These are phyloP conservation scores for Agonopterix subpropinquella DNA, from an alignment of 2,888 invertebrate species.

Conservation along the genomic window DNA sequence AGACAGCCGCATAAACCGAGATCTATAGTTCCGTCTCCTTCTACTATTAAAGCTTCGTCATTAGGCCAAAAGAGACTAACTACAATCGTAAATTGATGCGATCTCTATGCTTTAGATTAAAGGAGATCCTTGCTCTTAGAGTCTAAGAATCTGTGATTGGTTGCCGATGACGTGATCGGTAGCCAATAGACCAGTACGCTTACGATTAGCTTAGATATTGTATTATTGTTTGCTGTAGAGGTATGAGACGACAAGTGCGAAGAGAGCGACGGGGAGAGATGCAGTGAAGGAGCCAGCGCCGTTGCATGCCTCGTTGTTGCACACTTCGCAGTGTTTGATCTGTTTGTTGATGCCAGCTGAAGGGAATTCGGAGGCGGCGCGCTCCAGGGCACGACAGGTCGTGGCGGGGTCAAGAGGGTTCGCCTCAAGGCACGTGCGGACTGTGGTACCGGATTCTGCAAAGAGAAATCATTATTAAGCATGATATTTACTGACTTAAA, in stretches of 20 bases:
- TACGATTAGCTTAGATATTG: not conserved
- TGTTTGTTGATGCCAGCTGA: conserved; percentile 23
- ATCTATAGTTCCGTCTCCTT: too few relatives aligned
- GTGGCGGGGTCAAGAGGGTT: conserved; percentile 39
- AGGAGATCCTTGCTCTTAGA: too few relatives aligned
- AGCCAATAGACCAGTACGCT: not conserved
- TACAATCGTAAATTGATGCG: too few relatives aligned
- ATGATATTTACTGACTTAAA: not conserved
- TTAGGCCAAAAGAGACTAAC: too few relatives aligned
- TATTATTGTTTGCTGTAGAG: conserved; percentile 55
- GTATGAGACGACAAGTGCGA: conserved; percentile 47
- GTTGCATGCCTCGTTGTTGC: conserved; percentile 71
- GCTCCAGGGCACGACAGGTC: conserved; percentile 41
- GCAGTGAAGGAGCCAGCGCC: conserved; percentile 47
- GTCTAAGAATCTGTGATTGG: not conserved
- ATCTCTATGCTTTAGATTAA: too few relatives aligned
- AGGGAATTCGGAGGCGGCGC: conserved; percentile 17
- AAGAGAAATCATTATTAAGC: conserved; percentile 8
- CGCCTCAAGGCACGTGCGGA: conserved; percentile 57
- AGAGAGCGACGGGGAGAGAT: conserved; percentile 47
- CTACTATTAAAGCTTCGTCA: too few relatives aligned
- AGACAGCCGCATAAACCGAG: too few relatives aligned
- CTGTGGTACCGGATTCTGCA: conserved; percentile 48
- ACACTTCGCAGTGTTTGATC: conserved; percentile 56
- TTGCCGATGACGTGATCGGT: not conserved